Evolutionary conservation across 2,797 vertebrate species (phyloP).

Genomic region (Chiroxiphia lanceolata): DNA sequence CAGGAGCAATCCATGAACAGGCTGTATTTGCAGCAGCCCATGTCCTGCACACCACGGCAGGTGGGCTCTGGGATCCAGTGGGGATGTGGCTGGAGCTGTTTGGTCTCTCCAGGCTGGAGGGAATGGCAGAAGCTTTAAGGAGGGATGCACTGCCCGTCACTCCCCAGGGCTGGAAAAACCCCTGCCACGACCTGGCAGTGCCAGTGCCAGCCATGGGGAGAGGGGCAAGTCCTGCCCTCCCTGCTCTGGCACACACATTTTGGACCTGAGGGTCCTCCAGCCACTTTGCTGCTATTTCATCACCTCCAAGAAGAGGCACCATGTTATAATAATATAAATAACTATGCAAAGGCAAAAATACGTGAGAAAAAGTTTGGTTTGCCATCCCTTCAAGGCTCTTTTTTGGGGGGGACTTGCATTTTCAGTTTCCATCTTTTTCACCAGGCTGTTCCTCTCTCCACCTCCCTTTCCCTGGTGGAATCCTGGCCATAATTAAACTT

Average conservation of each 20-base stretch:
- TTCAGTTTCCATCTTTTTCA: background rate
- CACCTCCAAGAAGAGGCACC: background rate
- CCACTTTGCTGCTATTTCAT: background rate
- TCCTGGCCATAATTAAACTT: background rate
- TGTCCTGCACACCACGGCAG: accelerated
- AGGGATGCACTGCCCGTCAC: accelerated
- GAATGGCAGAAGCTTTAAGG: accelerated
- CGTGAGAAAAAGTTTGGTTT: background rate
- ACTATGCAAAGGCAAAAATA: background rate
- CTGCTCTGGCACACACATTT: background rate
- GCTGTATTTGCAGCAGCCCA: accelerated
- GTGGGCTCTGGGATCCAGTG: background rate
- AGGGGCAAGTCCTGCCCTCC: background rate
- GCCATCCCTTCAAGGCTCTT: background rate
- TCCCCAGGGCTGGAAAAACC: background rate
- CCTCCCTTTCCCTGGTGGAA: background rate
- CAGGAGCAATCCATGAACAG: background rate
- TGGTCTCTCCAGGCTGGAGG: background rate
- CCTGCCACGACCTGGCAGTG: background rate
- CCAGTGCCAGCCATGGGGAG: background rate
- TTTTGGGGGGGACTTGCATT: background rate
- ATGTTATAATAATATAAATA: background rate
- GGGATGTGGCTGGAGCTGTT: background rate
- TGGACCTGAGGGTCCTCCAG: background rate
- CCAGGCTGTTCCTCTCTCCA: background rate